Percentiles rank a stretch among this genome's conserved stretches.
These are phyloP conservation scores for Ctenodactylus gundi DNA, from an alignment of 2,113 vertebrate species.

Conservation along the genomic window DNA sequence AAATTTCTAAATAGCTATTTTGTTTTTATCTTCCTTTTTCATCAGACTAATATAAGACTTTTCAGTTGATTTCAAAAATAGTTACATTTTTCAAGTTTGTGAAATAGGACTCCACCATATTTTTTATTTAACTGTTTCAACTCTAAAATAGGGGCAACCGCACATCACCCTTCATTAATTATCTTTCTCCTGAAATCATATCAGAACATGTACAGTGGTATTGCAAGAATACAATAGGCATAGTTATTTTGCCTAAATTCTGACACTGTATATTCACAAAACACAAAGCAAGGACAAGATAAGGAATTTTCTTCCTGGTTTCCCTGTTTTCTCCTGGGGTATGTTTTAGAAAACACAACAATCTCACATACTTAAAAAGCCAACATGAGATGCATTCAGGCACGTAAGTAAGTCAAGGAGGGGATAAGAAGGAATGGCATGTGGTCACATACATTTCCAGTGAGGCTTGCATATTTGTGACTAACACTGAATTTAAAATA, in stretches of 20 bases:
- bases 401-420: not conserved
- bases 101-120: not conserved
- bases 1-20: not conserved
- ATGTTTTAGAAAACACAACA: constrained; percentile 44
- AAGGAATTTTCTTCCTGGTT: not conserved
- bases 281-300: not conserved
- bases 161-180: not conserved
- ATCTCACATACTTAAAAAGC: not conserved
- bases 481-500: constrained; percentile 57
- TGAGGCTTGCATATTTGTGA: constrained; percentile 3
- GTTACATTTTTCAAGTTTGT: not conserved
- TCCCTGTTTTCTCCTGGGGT: constrained; percentile 24
- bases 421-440: constrained; percentile 15
- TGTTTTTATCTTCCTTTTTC: not conserved
- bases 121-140: not conserved
- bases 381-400: not conserved
- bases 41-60: not conserved
- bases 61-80: not conserved
- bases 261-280: not conserved
- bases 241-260: not conserved
- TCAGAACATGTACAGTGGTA: not conserved
- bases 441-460: constrained; percentile 44
- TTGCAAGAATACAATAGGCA: not conserved
- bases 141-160: not conserved
- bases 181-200: not conserved